These are phyloP conservation scores for Halisarca cf. caerulea DNA, from an alignment of 37 sponge, comb jelly and placozoan genomes.

Conservation along the genomic window DNA sequence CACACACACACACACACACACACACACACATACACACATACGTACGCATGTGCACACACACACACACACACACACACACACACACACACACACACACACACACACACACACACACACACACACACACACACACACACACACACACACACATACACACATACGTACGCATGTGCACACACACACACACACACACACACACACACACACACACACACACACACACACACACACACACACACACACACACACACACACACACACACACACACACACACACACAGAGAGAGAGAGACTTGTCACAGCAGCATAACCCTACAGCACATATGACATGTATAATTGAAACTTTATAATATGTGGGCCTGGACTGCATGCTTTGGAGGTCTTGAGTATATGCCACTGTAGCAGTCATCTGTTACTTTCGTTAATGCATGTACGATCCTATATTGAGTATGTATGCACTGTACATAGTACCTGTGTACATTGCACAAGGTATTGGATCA, in stretches of 20 bases:
- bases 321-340: too few relatives aligned
- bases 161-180: neutral
- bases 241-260: neutral
- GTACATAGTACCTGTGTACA: too few relatives aligned
- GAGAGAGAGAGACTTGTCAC: neutral
- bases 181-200: neutral
- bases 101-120: neutral
- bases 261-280: neutral
- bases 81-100: neutral
- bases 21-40: neutral
- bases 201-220: neutral
- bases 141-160: neutral
- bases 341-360: too few relatives aligned
- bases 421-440: too few relatives aligned
- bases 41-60: neutral
- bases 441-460: too few relatives aligned
- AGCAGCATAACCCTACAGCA: too few relatives aligned
- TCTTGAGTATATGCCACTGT: too few relatives aligned
- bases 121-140: too few relatives aligned
- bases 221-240: neutral
- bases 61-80: neutral
- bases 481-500: too few relatives aligned
- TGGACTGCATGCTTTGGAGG: too few relatives aligned
- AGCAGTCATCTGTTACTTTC: too few relatives aligned
- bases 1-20: neutral